A percentile compares a stretch with the other conserved stretches of the same genome.
phyloP scores from a whole-genome alignment of 2,888 invertebrate species.

The Mesoligia furuncula region DNA sequence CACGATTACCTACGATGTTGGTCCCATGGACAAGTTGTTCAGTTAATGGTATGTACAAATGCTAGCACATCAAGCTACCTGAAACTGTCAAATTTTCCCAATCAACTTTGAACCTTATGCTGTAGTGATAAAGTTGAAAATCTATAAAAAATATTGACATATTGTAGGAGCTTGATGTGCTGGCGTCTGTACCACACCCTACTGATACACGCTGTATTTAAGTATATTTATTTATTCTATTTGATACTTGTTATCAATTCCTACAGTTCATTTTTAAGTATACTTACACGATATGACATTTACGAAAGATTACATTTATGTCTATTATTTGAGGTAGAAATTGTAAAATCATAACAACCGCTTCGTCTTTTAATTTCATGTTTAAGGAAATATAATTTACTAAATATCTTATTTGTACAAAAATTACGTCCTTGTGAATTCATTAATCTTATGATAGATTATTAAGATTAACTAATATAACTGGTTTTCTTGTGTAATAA shows the following conservation, averaged over 20 bases:
- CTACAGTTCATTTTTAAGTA: conserved; percentile 4
- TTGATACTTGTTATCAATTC: background rate
- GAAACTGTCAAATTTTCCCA: too few relatives aligned
- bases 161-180: too few relatives aligned
- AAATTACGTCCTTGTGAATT: background rate
- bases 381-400: background rate
- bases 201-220: background rate
- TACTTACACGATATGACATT: background rate
- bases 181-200: background rate
- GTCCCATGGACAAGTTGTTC: background rate
- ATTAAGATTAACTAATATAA: background rate
- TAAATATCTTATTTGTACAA: background rate
- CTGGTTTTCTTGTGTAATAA: conserved; percentile 34
- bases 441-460: background rate
- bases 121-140: too few relatives aligned
- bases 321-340: background rate
- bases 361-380: conserved; percentile 16
- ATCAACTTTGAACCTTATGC: too few relatives aligned
- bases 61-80: too few relatives aligned
- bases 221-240: background rate
- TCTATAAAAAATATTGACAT: too few relatives aligned
- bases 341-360: background rate
- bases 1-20: background rate
- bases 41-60: too few relatives aligned
- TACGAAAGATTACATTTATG: background rate